phyloP scores from a whole-genome alignment of 2,797 vertebrate genomes.

The Sebastes nivosus region DNA sequence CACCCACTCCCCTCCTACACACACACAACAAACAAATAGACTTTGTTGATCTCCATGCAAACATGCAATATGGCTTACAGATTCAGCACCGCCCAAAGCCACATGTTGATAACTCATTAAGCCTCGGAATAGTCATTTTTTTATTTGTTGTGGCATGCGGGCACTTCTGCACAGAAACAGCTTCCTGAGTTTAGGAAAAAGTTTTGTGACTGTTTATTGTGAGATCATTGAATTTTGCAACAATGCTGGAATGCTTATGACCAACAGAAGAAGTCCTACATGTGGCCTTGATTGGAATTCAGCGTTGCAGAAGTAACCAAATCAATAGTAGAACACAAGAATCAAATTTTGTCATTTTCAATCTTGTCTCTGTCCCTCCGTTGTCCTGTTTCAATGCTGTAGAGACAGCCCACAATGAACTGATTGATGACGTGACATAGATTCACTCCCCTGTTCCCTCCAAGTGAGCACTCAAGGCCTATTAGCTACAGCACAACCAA shows the following conservation, averaged over 20 bases:
- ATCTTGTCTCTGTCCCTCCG: background rate
- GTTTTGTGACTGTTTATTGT: slow-evolving; percentile 29
- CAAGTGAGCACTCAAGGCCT: slow-evolving; percentile 47
- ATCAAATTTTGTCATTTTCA: background rate
- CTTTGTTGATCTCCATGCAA: slow-evolving; percentile 52
- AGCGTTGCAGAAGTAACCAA: background rate
- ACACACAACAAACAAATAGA: slow-evolving; percentile 55
- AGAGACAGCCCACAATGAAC: slow-evolving; percentile 31
- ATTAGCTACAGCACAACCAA: slow-evolving; percentile 67
- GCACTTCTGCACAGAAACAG: slow-evolving; percentile 2
- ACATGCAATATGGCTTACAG: slow-evolving; percentile 46
- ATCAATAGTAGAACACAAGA: slow-evolving; percentile 7
- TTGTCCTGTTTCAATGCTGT: slow-evolving; percentile 21
- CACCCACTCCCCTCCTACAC: background rate
- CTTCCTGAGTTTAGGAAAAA: slow-evolving; percentile 26
- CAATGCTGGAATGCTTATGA: background rate
- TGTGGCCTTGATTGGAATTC: background rate
- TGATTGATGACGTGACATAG: slow-evolving; percentile 43
- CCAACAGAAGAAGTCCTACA: background rate
- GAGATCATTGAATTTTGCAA: slow-evolving; percentile 16
- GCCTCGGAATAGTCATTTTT: slow-evolving; percentile 14
- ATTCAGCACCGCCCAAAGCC: slow-evolving; percentile 50
- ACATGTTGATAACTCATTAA: slow-evolving; percentile 65
- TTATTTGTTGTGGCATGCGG: slow-evolving; percentile 41
- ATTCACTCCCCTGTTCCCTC: slow-evolving; percentile 47